Evolutionary conservation across 2,797 vertebrate species (phyloP).

Genomic region (Bryconaethiops microstoma): DNA sequence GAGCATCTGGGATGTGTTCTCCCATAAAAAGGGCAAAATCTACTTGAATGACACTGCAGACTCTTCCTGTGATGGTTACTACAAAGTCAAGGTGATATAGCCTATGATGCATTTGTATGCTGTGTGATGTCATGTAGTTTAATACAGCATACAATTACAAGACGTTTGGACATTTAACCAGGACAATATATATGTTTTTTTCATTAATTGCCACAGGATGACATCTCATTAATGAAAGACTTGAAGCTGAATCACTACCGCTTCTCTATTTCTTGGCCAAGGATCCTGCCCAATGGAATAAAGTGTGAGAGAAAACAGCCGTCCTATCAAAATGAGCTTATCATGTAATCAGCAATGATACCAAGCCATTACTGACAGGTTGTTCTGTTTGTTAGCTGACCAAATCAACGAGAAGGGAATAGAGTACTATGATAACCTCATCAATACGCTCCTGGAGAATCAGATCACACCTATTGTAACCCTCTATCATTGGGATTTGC

Average conservation of each 20-base stretch:
- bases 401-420: constrained; percentile 88
- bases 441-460: constrained; percentile 87
- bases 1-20: constrained; percentile 94
- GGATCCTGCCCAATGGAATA: constrained; percentile 89
- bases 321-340: not conserved
- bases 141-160: not conserved
- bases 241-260: constrained; percentile 88
- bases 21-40: constrained; percentile 84
- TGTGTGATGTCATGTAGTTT: not conserved
- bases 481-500: constrained; percentile 94
- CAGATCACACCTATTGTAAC: constrained; percentile 90
- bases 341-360: not conserved
- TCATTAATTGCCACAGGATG: constrained; percentile 75
- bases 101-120: not conserved
- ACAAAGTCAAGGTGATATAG: constrained; percentile 84
- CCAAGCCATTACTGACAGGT: not conserved
- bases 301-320: constrained; percentile 77
- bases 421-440: constrained; percentile 85
- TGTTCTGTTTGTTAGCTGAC: constrained; percentile 78
- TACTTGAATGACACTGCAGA: constrained; percentile 85
- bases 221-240: constrained; percentile 85
- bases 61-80: constrained; percentile 87
- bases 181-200: too few species aligned
- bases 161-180: too few species aligned
- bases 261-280: constrained; percentile 93